phyloP scores from a whole-genome alignment of 1,140 invertebrate genomes.

The Oncopeltus fasciatus region DNA sequence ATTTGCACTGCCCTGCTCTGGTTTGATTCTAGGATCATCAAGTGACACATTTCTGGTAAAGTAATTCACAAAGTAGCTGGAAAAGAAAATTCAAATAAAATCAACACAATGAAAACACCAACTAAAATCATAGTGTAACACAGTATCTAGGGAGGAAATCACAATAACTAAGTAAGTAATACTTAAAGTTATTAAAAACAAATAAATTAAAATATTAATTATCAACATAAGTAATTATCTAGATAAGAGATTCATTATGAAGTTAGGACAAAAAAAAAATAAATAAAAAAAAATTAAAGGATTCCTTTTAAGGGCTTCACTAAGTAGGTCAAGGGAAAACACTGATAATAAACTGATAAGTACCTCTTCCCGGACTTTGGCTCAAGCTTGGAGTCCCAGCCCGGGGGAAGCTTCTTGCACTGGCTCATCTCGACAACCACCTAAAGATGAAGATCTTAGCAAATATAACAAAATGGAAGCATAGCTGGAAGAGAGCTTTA shows the following conservation, averaged over 20 bases:
- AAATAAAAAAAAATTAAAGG: background rate
- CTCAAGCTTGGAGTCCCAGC: conserved; percentile 24
- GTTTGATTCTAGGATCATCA: conserved; percentile 23
- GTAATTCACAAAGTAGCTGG: conserved; percentile 24
- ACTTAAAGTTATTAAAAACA: background rate
- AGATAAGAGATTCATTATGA: background rate
- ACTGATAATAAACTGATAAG: background rate
- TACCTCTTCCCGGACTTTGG: conserved; percentile 24
- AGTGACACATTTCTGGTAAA: conserved; percentile 23
- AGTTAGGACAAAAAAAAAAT: background rate
- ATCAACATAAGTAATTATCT: background rate
- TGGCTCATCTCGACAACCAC: background rate
- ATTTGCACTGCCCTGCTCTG: conserved; percentile 6
- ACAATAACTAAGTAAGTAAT: background rate
- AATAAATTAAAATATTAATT: no score
- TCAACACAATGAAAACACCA: no score
- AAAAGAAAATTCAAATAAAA: conserved; percentile 3
- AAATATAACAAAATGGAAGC: background rate
- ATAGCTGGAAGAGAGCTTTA: background rate
- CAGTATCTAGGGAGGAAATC: no score
- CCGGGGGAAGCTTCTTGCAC: conserved; percentile 18
- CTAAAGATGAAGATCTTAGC: background rate
- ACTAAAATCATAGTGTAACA: no score
- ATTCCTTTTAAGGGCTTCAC: background rate
- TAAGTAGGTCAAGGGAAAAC: background rate